Evolutionary conservation across 2,888 invertebrate genomes (phyloP).

Genomic region (Scotopteryx bipunctaria): DNA sequence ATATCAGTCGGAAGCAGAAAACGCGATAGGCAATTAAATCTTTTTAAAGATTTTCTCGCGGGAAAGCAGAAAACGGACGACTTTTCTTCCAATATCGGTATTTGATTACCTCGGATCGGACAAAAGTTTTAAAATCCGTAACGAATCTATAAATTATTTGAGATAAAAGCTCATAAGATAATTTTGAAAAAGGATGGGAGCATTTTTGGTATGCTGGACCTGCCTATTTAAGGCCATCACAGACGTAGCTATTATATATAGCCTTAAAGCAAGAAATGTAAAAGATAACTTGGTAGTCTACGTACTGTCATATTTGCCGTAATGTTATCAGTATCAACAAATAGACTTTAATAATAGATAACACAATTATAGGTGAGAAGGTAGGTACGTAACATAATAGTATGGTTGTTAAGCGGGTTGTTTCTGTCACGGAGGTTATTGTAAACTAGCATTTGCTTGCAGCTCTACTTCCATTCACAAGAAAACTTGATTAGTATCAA

Average conservation of each 20-base stretch:
- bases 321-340: slow-evolving; percentile 45
- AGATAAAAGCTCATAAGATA: too few relatives aligned
- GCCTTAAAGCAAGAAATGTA: too few relatives aligned
- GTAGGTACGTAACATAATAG: background rate
- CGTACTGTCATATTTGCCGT: slow-evolving; percentile 39
- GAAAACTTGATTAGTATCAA: background rate
- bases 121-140: too few relatives aligned
- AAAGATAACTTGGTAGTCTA: background rate
- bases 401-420: slow-evolving; percentile 22
- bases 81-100: too few relatives aligned
- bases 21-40: background rate
- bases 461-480: background rate
- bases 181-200: too few relatives aligned
- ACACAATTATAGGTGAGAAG: slow-evolving; percentile 15
- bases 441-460: background rate
- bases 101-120: too few relatives aligned
- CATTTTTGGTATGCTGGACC: too few relatives aligned
- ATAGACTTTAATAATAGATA: slow-evolving; percentile 31
- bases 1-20: background rate
- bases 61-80: too few relatives aligned
- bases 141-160: too few relatives aligned
- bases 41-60: too few relatives aligned
- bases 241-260: too few relatives aligned
- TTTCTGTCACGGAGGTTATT: slow-evolving; percentile 10
- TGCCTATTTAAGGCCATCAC: too few relatives aligned